These are phyloP conservation scores for Tragelaphus buxtoni DNA, from an alignment of 2,113 vertebrate species.

Conservation along the genomic window DNA sequence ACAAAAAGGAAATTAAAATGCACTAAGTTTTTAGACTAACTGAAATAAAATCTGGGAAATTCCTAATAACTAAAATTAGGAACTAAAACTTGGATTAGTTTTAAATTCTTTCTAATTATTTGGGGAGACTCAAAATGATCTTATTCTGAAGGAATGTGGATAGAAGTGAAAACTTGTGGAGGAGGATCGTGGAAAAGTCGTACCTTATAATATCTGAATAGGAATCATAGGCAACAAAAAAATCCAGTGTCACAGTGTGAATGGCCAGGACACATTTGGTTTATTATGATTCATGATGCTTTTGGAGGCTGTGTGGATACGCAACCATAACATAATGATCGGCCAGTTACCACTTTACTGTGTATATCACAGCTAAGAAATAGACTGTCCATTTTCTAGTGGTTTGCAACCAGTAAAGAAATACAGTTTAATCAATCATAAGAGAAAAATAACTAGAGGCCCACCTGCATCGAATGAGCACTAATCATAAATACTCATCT, in stretches of 20 bases:
- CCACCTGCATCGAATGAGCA: neutral
- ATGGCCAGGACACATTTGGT: neutral
- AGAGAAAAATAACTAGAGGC: neutral
- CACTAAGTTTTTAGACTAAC: neutral
- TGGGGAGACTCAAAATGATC: neutral
- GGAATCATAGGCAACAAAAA: neutral
- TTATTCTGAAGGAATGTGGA: neutral
- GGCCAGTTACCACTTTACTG: neutral
- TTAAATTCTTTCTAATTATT: slow-evolving; percentile 1
- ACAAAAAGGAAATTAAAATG: neutral
- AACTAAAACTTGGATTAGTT: neutral
- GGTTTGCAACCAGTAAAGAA: neutral
- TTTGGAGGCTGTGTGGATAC: neutral
- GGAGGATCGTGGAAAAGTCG: neutral
- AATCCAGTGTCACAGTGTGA: neutral
- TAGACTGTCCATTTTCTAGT: neutral
- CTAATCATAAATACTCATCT: neutral
- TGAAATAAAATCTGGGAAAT: neutral
- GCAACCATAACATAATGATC: neutral
- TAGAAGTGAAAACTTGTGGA: neutral
- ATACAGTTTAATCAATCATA: neutral
- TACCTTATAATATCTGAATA: neutral
- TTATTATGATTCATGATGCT: neutral
- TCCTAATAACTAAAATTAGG: neutral
- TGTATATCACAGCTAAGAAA: neutral